These are phyloP conservation scores for Dendrolimus pini DNA, from an alignment of 2,888 invertebrate species.

Conservation along the genomic window DNA sequence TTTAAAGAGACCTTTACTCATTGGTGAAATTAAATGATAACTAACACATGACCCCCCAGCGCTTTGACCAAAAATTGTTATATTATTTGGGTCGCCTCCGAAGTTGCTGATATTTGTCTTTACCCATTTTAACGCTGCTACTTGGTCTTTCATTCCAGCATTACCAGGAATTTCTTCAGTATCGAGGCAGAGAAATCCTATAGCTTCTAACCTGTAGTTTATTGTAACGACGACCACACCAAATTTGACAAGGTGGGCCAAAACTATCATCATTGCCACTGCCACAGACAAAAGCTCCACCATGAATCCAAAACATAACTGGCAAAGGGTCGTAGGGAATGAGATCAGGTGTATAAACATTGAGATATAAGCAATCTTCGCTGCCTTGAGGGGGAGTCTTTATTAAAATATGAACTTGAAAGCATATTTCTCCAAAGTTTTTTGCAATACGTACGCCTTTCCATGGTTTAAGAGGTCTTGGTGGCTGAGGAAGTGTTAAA, in stretches of 20 bases:
- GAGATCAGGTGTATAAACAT: constrained; percentile 37
- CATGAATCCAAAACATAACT: constrained; percentile 42
- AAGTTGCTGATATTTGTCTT: constrained; percentile 27
- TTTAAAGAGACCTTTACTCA: constrained; percentile 43
- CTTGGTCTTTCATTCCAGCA: constrained; percentile 9
- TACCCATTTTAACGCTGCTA: constrained; percentile 36
- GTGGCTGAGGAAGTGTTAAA: constrained; percentile 21
- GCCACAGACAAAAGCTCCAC: constrained; percentile 27
- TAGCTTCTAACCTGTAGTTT: constrained; percentile 32
- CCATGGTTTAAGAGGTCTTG: constrained; percentile 36
- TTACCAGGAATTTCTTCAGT: constrained; percentile 36
- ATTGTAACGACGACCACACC: constrained; percentile 32
- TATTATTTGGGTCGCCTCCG: constrained; percentile 21
- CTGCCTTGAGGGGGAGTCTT: constrained; percentile 19
- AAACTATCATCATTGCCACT: constrained; percentile 26
- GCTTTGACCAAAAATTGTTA: constrained; percentile 45
- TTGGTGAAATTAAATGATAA: constrained; percentile 40
- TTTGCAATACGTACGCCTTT: constrained; percentile 36
- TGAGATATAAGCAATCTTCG: constrained; percentile 47
- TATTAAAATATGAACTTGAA: constrained; percentile 21
- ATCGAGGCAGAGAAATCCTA: constrained; percentile 35
- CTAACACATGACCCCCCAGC: constrained; percentile 33
- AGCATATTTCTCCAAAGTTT: constrained; percentile 31
- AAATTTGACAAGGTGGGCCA: constrained; percentile 30
- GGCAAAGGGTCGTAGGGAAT: constrained; percentile 23